Percentiles rank a stretch among this genome's conserved stretches.
phyloP scores from a whole-genome alignment of 1,140 invertebrate species.

The Calephelis virginiensis region DNA sequence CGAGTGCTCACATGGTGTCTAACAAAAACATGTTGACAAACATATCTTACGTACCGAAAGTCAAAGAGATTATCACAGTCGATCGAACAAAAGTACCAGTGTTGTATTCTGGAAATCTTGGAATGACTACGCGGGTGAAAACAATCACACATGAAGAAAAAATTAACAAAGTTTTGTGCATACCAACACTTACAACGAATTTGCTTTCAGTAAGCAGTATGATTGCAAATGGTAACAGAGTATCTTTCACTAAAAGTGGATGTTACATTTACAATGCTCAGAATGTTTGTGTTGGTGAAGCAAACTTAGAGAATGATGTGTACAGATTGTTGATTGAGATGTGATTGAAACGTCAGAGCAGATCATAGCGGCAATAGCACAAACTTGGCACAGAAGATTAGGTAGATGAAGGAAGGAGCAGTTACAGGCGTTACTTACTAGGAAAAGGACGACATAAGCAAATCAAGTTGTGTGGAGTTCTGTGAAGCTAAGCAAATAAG shows the following conservation, averaged over 20 bases:
- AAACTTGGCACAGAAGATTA: conserved; percentile 5
- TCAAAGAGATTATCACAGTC: conserved; percentile 19
- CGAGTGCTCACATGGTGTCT: too few species aligned
- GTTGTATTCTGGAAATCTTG: conserved; percentile 29
- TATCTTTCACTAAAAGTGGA: too few species aligned
- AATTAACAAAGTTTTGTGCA: conserved; percentile 29
- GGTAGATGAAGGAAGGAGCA: conserved; percentile 27
- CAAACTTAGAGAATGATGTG: conserved; percentile 23
- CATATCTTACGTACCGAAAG: conserved; percentile 15
- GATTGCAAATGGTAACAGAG: conserved; percentile 31
- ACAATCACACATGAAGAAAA: conserved; percentile 5
- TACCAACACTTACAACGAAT: conserved; percentile 34
- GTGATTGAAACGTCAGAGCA: conserved; percentile 23
- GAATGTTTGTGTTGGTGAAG: conserved; percentile 25
- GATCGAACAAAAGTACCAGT: conserved; percentile 30
- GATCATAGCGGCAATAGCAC: conserved; percentile 25
- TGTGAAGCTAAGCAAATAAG: conserved; percentile 30
- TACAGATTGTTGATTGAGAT: conserved; percentile 1
- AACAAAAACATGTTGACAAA: conserved; percentile 32
- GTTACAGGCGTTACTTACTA: conserved; percentile 27
- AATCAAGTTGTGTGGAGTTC: conserved; percentile 27
- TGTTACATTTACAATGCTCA: conserved; percentile 34
- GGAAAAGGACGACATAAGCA: conserved; percentile 15
- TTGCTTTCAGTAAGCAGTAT: too few species aligned
- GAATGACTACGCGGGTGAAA: conserved; percentile 31